Percentiles rank a stretch among this genome's conserved stretches.
These are phyloP conservation scores for Tubulanus polymorphus DNA, from an alignment of 2,888 invertebrate species.

Conservation along the genomic window DNA sequence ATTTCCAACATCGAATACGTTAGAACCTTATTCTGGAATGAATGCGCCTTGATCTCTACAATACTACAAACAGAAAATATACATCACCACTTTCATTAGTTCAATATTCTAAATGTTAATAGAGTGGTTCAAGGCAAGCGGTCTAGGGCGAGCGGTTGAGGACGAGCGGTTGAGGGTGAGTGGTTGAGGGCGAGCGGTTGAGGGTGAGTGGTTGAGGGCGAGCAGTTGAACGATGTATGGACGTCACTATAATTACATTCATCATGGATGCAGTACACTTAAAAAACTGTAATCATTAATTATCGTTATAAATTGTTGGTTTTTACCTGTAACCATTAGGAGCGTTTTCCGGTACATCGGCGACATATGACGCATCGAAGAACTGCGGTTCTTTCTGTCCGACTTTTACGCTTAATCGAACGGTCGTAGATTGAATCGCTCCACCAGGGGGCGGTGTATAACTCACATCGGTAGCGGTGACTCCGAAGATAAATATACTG, in stretches of 20 bases:
- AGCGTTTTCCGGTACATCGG: slow-evolving; percentile 94
- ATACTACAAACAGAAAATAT: slow-evolving; percentile 64
- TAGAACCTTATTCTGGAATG: slow-evolving; percentile 93
- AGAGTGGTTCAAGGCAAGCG: not conserved
- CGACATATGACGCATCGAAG: slow-evolving; percentile 90
- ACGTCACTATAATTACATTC: not conserved
- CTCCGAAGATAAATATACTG: too few species aligned
- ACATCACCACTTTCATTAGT: not conserved
- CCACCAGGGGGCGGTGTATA: too few species aligned
- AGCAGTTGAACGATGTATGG: too few species aligned
- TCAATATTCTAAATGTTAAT: not conserved
- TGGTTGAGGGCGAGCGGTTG: not conserved
- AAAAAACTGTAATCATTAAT: not conserved
- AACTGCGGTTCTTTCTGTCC: slow-evolving; percentile 97
- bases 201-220: too few species aligned
- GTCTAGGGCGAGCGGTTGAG: not conserved
- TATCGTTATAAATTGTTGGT: not conserved
- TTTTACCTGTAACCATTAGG: slow-evolving; percentile 92
- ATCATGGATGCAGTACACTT: not conserved
- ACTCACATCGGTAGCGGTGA: too few species aligned
- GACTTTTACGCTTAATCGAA: too few species aligned
- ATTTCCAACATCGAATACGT: too few species aligned
- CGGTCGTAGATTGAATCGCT: too few species aligned
- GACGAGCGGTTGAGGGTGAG: not conserved
- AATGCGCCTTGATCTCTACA: slow-evolving; percentile 94